Conservation (phyloP, 2,888 invertebrate genomes). For the Hermaeophaga mercurialis region DNA sequence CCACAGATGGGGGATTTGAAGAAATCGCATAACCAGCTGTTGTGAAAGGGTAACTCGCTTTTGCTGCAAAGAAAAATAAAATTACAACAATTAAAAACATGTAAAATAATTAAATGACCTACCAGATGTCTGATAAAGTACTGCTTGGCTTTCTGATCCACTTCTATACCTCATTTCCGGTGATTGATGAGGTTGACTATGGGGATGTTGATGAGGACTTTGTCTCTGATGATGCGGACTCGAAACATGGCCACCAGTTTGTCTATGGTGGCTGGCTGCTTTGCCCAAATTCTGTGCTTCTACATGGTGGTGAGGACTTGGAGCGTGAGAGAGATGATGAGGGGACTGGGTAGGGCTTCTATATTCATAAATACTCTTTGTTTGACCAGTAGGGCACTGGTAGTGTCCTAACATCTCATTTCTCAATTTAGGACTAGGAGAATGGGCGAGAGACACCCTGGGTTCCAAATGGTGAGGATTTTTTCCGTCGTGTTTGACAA, state of each 20-base stretch:
- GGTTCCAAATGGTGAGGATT: constrained; percentile 63
- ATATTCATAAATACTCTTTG: constrained; percentile 48
- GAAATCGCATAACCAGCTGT: constrained; percentile 58
- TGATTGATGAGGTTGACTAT: constrained; percentile 51
- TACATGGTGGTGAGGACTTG: constrained; percentile 52
- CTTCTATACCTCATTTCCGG: constrained; percentile 53
- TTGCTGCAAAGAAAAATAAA: constrained; percentile 31
- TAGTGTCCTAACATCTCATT: constrained; percentile 63
- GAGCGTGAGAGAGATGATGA: constrained; percentile 53
- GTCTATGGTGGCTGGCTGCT: constrained; percentile 39
- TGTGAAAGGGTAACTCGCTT: constrained; percentile 56
- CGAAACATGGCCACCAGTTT: constrained; percentile 51
- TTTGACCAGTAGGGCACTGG: constrained; percentile 60
- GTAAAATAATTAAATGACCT: neutral
- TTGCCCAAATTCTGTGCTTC: constrained; percentile 53
- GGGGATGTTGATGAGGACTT: constrained; percentile 57
- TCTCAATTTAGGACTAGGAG: constrained; percentile 65
- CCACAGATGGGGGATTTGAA: constrained; percentile 58
- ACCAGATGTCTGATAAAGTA: constrained; percentile 49
- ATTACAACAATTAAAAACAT: neutral
- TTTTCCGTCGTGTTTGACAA: constrained; percentile 78
- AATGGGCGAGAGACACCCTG: constrained; percentile 60
- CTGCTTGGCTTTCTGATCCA: constrained; percentile 50
- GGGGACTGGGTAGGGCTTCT: constrained; percentile 58
- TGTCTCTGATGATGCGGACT: constrained; percentile 60